A percentile compares a stretch with the other conserved stretches of the same genome.
Evolutionary conservation across 2,888 invertebrate genomes (phyloP).

Genomic region (Cerceris ruficornis): DNA sequence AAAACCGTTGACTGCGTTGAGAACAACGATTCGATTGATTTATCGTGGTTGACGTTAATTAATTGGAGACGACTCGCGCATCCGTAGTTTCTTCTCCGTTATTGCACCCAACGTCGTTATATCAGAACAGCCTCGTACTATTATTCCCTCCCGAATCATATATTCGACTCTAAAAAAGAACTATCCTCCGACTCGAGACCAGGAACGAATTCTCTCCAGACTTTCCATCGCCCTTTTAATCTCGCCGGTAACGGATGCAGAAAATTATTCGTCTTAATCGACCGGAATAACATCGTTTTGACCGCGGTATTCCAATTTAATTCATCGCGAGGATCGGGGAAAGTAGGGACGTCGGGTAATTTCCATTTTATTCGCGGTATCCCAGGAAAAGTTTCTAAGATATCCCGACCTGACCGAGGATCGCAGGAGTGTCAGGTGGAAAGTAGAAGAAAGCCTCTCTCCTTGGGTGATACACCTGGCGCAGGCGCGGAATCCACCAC

Average conservation of each 20-base stretch:
- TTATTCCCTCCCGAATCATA: background rate
- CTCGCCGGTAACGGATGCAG: background rate
- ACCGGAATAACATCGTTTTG: background rate
- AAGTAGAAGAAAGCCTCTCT: slow-evolving; percentile 51
- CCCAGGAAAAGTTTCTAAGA: background rate
- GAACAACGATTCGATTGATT: slow-evolving; percentile 70
- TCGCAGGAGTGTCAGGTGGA: slow-evolving; percentile 54
- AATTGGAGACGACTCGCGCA: slow-evolving; percentile 42
- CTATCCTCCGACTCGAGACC: no score
- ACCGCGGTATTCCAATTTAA: background rate
- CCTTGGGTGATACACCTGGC: slow-evolving; percentile 64
- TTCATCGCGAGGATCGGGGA: background rate
- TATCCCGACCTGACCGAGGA: slow-evolving; percentile 33
- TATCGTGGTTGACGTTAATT: slow-evolving; percentile 62
- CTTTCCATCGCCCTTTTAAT: no score
- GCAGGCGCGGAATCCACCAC: slow-evolving; percentile 57
- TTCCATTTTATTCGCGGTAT: no score
- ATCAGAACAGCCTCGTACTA: slow-evolving; percentile 21
- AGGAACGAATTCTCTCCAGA: no score
- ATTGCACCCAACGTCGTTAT: background rate
- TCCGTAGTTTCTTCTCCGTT: slow-evolving; percentile 3
- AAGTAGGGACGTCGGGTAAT: background rate
- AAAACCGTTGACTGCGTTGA: slow-evolving; percentile 67
- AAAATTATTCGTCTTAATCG: background rate
- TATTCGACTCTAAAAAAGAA: no score